Evolutionary conservation across 2,797 vertebrate species (phyloP).

Genomic region (Hapalemur alaotrensis): DNA sequence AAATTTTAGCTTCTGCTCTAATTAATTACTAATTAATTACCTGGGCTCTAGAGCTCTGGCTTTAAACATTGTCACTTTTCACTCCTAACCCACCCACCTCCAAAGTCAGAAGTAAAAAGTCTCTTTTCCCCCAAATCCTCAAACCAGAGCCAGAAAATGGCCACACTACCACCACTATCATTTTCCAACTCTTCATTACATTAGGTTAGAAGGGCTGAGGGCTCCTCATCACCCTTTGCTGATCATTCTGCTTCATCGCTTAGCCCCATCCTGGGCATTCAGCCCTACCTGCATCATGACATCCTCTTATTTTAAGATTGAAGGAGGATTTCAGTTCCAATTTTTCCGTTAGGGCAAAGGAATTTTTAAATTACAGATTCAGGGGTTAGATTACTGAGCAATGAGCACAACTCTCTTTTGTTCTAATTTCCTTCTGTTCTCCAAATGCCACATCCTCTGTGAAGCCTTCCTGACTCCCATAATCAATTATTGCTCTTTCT

Average conservation of each 20-base stretch:
- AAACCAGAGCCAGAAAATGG: conserved; percentile 12
- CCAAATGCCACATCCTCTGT: not conserved
- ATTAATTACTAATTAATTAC: not conserved
- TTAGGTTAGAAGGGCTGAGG: not conserved
- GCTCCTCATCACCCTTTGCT: not conserved
- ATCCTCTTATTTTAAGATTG: conserved; percentile 31
- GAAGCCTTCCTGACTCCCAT: not conserved
- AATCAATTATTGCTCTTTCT: conserved; percentile 1
- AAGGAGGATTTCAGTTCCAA: conserved; percentile 53
- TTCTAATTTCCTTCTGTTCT: conserved; percentile 25
- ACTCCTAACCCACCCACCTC: not conserved
- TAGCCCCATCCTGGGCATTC: not conserved
- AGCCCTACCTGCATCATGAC: conserved; percentile 46
- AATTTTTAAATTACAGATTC: conserved; percentile 39
- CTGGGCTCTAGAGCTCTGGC: not conserved
- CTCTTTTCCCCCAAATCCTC: not conserved
- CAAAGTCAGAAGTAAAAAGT: not conserved
- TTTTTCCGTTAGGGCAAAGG: conserved; percentile 52
- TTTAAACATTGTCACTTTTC: conserved; percentile 6
- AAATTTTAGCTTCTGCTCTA: not conserved
- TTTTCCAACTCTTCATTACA: not conserved
- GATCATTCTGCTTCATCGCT: not conserved
- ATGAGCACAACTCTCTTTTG: not conserved
- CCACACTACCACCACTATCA: not conserved
- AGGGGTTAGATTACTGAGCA: not conserved